A percentile compares a stretch with the other conserved stretches of the same genome.
Evolutionary conservation across 2,113 vertebrate genomes (phyloP).

Genomic region (Grantiella picta): DNA sequence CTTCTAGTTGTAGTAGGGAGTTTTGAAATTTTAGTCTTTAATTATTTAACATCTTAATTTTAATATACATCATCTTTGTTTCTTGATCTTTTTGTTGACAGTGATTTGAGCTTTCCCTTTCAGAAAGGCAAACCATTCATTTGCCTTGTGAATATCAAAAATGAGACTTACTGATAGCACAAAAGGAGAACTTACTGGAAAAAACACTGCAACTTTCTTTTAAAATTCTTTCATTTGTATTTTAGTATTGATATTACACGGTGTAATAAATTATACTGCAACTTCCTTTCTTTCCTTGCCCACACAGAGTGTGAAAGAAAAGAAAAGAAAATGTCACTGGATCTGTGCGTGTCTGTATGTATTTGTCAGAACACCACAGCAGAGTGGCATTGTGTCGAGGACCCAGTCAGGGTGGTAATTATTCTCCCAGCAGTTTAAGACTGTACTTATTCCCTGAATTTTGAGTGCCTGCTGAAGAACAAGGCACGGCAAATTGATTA

Average conservation of each 20-base stretch:
- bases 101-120: background rate
- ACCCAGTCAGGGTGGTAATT: conserved; percentile 34
- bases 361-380: conserved; percentile 29
- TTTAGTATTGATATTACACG: background rate
- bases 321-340: conserved; percentile 25
- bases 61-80: background rate
- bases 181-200: background rate
- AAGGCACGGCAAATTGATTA: background rate
- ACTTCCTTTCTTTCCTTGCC: conserved; percentile 13
- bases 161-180: background rate
- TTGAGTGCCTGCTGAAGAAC: conserved; percentile 26
- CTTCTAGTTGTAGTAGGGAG: background rate
- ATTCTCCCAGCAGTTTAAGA: conserved; percentile 1
- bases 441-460: background rate
- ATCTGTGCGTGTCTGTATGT: background rate
- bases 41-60: background rate
- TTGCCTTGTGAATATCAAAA: background rate
- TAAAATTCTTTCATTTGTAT: background rate
- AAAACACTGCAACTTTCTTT: background rate
- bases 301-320: conserved; percentile 7
- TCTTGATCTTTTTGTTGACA: background rate
- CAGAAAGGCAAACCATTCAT: conserved; percentile 5
- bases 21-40: background rate
- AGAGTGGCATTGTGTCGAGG: conserved; percentile 8
- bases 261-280: background rate